These are phyloP conservation scores for Casuarius casuarius DNA, from an alignment of 2,113 vertebrate species.

Conservation along the genomic window DNA sequence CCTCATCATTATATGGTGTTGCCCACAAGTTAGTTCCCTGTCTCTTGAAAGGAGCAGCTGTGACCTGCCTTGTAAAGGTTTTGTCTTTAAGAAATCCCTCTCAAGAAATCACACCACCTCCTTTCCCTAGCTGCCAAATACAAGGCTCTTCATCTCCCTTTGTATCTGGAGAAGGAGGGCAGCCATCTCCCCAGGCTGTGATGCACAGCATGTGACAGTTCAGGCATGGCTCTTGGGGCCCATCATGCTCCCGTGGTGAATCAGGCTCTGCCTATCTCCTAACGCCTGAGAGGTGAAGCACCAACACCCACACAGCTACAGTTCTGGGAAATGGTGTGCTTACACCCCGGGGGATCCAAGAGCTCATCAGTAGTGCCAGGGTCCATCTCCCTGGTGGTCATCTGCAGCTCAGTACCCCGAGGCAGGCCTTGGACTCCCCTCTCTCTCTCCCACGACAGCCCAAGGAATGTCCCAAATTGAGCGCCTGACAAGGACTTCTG, in stretches of 20 bases:
- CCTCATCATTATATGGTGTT: not conserved
- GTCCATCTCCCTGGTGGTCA: not conserved
- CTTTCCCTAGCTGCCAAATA: not conserved
- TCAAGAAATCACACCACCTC: not conserved
- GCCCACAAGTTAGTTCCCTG: not conserved
- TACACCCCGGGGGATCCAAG: fast-evolving
- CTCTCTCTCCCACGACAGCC: too few relatives aligned
- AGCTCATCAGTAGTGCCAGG: not conserved
- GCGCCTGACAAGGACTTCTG: not conserved
- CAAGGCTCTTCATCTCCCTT: not conserved
- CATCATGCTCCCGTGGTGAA: not conserved
- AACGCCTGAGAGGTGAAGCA: not conserved
- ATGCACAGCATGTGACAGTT: not conserved
- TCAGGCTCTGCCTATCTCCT: not conserved
- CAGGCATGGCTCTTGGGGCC: not conserved
- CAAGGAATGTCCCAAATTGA: not conserved
- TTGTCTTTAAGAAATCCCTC: not conserved
- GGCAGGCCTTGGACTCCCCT: not conserved
- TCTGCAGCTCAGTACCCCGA: not conserved
- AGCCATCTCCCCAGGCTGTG: not conserved
- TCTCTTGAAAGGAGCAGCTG: not conserved
- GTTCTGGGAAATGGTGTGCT: not conserved
- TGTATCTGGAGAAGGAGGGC: not conserved
- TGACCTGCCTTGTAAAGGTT: not conserved
- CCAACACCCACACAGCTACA: not conserved